Base-by-base conservation (phyloP, 1,140 invertebrate genomes). In the Lasioglossum albipes region DNA sequence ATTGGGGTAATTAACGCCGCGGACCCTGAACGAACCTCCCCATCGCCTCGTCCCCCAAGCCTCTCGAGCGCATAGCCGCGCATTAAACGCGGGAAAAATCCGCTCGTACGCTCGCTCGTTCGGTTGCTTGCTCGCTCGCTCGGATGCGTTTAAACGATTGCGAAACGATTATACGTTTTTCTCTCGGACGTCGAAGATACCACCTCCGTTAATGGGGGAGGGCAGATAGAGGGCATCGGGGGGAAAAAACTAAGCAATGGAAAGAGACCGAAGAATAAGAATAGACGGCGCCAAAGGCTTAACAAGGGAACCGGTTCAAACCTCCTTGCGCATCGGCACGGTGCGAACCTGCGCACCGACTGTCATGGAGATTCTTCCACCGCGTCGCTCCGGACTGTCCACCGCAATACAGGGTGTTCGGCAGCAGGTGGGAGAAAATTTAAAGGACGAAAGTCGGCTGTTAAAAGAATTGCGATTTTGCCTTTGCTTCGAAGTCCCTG, bases 211-310 rank as follows among this genome's bases (percentile, higher is more conserved):
- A 79, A 74, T 67, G 77, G 77, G 49, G 52, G 57, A 20, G 20
- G 70, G 22, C 36, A 70, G 77, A 22, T 71, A 45, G 52, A 73
- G 65, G 69, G 22, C 61, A 59, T n/a, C 41, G 73, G 16, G 36
- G 36, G 45, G 12, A 85, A 78, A 79, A 71, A 71, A 72, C 68
- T 81, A 61, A 81, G 82, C 77, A 52, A 54, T 78, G 73, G 57
- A 13, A 13, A 52, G 75, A 85, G 79, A 68, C 18, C 52, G 61
- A 18, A 49, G 79, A 81, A 73, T 69, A 77, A 85, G 80, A 85
- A 85, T 72, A 69, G 75, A 85, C 84, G 84, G 84, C 80, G 84
- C 80, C 84, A 83, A 85, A 75, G 79, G 84, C 74, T 69, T 84
- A 83, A 75, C 75, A 83, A 77, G 84, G 72, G 64, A 76, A 83